Conservation (phyloP, 2,113 vertebrate species). For the Perccottus glenii region DNA sequence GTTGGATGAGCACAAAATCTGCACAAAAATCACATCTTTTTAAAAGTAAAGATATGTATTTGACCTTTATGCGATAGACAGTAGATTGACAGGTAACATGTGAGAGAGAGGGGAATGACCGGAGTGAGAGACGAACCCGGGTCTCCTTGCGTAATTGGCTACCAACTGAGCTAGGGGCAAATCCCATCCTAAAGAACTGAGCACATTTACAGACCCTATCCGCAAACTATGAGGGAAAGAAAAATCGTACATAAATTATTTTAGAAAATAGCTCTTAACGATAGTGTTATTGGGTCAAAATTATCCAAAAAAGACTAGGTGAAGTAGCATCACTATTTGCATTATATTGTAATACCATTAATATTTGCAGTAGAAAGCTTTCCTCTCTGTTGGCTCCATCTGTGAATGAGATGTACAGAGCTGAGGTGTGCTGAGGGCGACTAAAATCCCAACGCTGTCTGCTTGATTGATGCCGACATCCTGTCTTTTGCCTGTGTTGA, state of each 20-base stretch:
- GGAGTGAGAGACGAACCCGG: no score
- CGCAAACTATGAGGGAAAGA: no score
- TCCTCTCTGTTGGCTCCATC: slow-evolving; percentile 36
- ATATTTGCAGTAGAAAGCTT: slow-evolving; percentile 14
- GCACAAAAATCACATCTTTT: no score
- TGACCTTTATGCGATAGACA: not conserved
- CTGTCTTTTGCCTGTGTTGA: slow-evolving; percentile 51
- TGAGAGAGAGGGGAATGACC: not conserved
- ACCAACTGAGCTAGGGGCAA: no score
- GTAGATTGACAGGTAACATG: not conserved
- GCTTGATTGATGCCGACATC: slow-evolving; percentile 68
- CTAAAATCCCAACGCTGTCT: slow-evolving; percentile 63
- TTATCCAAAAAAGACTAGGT: not conserved
- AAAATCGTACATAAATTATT: no score
- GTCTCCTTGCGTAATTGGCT: no score
- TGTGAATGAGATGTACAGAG: slow-evolving; percentile 61
- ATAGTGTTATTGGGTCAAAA: no score
- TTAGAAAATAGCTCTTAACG: no score
- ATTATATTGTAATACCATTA: slow-evolving; percentile 24
- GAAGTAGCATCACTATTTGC: slow-evolving; percentile 1
- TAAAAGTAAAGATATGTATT: no score
- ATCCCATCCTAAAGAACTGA: no score
- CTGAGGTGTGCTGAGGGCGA: slow-evolving; percentile 43
- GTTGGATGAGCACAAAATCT: no score
- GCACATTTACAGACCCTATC: no score